Evolutionary conservation across 1,140 invertebrate species (phyloP).

Genomic region (Frieseomelitta varia): DNA sequence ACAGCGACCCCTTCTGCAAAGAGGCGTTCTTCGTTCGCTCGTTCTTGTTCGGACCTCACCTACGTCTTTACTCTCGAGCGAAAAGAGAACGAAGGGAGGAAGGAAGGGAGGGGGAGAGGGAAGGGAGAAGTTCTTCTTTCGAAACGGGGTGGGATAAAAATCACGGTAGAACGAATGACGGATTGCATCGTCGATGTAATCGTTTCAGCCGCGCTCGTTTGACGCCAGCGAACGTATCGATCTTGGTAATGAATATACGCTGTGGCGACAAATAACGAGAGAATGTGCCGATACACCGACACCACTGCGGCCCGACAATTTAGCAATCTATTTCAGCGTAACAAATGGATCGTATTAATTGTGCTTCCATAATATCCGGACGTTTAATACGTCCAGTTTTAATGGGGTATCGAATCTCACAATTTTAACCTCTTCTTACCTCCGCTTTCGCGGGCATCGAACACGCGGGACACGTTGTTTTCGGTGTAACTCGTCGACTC

Average conservation of each 20-base stretch:
- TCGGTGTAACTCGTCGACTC: too few species aligned
- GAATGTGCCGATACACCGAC: conserved; percentile 40
- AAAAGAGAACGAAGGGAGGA: neutral
- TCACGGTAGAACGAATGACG: too few species aligned
- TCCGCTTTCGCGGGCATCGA: neutral
- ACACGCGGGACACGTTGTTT: neutral
- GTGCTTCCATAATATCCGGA: neutral
- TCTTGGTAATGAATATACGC: neutral
- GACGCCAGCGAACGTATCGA: neutral
- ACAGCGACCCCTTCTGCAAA: conserved; percentile 10
- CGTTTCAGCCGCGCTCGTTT: neutral
- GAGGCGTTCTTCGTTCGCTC: neutral
- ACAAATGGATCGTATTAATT: conserved; percentile 10
- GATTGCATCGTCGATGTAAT: neutral
- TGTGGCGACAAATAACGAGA: neutral
- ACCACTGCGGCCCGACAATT: neutral
- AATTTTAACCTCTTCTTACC: neutral
- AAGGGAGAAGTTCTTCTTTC: neutral
- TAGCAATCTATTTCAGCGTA: neutral
- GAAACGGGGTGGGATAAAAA: neutral
- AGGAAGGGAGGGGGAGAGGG: too few species aligned
- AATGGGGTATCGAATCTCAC: neutral
- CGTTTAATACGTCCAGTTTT: neutral
- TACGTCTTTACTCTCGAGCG: neutral
- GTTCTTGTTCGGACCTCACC: neutral